These are phyloP conservation scores for Rhagonycha fulva DNA, from an alignment of 2,888 invertebrate genomes.

Conservation along the genomic window DNA sequence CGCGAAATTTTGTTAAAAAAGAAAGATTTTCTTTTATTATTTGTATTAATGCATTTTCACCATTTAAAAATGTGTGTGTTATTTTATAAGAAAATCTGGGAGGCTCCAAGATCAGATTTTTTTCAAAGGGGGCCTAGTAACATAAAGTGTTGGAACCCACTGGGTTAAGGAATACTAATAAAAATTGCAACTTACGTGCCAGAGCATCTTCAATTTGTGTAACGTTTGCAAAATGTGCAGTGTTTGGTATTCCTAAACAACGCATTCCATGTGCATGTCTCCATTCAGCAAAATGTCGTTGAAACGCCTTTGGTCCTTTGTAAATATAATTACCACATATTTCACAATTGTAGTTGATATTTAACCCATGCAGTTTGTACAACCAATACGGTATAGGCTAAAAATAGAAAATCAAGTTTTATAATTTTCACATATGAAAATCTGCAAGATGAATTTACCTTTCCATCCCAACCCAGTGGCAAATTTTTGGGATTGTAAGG, in stretches of 20 bases:
- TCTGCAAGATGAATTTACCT: slow-evolving; percentile 60
- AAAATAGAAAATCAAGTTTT: slow-evolving; percentile 40
- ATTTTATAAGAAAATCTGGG: too few species aligned
- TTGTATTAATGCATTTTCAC: too few species aligned
- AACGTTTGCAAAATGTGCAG: slow-evolving; percentile 99
- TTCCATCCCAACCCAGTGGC: slow-evolving; percentile 98
- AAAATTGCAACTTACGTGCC: slow-evolving; percentile 67
- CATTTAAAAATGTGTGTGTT: too few species aligned
- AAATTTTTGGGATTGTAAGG: slow-evolving; percentile 99
- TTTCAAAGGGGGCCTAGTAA: too few species aligned
- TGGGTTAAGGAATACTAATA: not conserved
- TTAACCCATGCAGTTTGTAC: slow-evolving; percentile 97
- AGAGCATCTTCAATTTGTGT: slow-evolving; percentile 98
- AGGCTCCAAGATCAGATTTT: too few species aligned
- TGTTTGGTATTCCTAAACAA: slow-evolving; percentile 98
- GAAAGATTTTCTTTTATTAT: too few species aligned
- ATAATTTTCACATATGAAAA: not conserved
- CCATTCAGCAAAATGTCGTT: slow-evolving; percentile 97
- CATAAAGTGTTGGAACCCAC: too few species aligned
- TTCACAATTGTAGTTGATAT: slow-evolving; percentile 98
- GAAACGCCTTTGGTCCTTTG: slow-evolving; percentile 99
- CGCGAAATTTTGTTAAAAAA: too few species aligned
- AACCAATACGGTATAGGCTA: slow-evolving; percentile 92
- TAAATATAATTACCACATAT: slow-evolving; percentile 99
- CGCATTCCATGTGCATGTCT: slow-evolving; percentile 93